Evolutionary conservation across 1,140 invertebrate species (phyloP).

Genomic region (Penaeus chinensis): DNA sequence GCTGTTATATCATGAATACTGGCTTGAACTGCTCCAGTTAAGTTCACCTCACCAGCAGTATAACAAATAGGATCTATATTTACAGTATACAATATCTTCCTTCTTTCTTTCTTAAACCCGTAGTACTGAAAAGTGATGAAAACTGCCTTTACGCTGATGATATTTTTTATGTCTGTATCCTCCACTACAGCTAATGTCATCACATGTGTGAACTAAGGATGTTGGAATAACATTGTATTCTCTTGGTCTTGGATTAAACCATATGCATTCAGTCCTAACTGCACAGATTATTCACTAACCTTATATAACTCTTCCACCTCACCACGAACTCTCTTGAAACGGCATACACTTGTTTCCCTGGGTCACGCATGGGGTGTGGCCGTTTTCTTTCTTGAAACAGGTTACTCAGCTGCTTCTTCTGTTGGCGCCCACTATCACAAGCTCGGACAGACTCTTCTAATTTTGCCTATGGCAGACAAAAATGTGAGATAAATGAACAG

Average conservation of each 20-base stretch:
- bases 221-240: neutral
- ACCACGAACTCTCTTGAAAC: constrained; percentile 56
- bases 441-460: constrained; percentile 47
- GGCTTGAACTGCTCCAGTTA: too few relatives aligned
- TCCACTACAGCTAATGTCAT: too few relatives aligned
- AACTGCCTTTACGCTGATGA: too few relatives aligned
- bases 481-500: too few relatives aligned
- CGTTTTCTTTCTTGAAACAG: constrained; percentile 53
- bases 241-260: neutral
- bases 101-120: too few relatives aligned
- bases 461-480: constrained; percentile 2
- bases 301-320: constrained; percentile 57
- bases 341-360: constrained; percentile 35
- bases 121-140: too few relatives aligned
- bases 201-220: too few relatives aligned
- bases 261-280: neutral
- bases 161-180: too few relatives aligned
- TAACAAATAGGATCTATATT: too few relatives aligned
- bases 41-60: too few relatives aligned
- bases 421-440: constrained; percentile 47
- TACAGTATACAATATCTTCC: too few relatives aligned
- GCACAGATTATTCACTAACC: constrained; percentile 25
- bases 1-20: too few relatives aligned
- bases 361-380: constrained; percentile 48
- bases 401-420: constrained; percentile 53